Evolutionary conservation across 2,113 vertebrate genomes (phyloP), one percentile per base, ranked within the genome.

Genomic region (Phoenicopterus ruber): DNA sequence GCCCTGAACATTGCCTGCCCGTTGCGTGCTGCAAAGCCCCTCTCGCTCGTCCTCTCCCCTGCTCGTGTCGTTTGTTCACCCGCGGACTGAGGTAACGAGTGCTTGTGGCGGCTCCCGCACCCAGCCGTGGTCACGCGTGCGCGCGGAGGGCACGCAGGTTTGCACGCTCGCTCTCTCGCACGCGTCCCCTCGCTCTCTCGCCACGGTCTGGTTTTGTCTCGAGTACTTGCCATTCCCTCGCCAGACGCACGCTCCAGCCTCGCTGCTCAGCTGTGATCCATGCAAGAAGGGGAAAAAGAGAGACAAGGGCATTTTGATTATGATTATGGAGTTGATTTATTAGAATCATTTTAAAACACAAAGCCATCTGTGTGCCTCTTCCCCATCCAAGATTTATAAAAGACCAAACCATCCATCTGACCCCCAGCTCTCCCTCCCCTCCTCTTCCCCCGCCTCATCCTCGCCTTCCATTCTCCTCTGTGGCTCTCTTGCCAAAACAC

Each of bases 331-430:
- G 71, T 92, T 97, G 97, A 98, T 97, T 98, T 97, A 98, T 97
- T 96, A 94, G 97, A 95, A 96, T 96, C 12, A 83, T 96, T 96
- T 97, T 96, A 96, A 96, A 96, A 95, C 94, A 94, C 93, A 97
- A 96, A 97, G 93, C 97, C 97, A 97, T 96, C 97, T 97, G 97
- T 97, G 94, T 88, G 82, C 93, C 94, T 97, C 91, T 96, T 96
- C 94, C 86, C 54, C 44, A 91, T 97, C 96, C 97, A 97, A 97
- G 97, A 94, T 95, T 95, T 97, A 92, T 93, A 96, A 97, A 97
- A 97, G 96, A 93, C 13, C 4, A 94, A 92, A 95, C 96, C 95
- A 97, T 97, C 88, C 79, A 94, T 98, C 96, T 96, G 96, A 97
- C 90, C 65, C 86, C 59, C 84, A 76, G 88, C 49, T 83, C 84